Evolutionary conservation across 2,113 vertebrate genomes (phyloP), one percentile per base, ranked within the genome.

Genomic region (Cottus gobio): DNA sequence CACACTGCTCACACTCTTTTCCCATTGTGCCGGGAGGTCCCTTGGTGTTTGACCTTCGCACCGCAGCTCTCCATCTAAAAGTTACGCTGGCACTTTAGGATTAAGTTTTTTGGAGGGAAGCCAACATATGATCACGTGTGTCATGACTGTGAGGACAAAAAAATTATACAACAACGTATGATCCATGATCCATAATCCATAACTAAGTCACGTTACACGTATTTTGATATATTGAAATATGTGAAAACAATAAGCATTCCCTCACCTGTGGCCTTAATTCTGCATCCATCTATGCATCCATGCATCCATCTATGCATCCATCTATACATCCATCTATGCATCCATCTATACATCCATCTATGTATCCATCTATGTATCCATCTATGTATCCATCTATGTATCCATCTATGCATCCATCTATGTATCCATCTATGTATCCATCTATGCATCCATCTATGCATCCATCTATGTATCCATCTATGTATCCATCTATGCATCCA

Each of bases 1-100:
- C 22, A n/a, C 68, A 58, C 68, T 77, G 87, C 77, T 86, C 80
- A 80, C 74, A 84, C 63, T 77, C 52, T 84, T 74, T 80, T 69
- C 71, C 64, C 61, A 44, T 81, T 75, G 69, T 85, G 76, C 34
- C 7, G 20, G 31, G 11, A 36, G 57, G 57, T 85, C 77, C 63
- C 66, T 75, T 69, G 79, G 63, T 71, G 68, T 77, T 81, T 78
- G 85, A 90, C 90, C 90, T 89, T 90, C 81, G 85, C 65, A 65
- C 57, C 48, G 34, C 42, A 63, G 67, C 60, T 64, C 42, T 87
- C 56, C 48, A 20, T 83, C 61, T 46, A 62, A 72, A 81, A 76
- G 58, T 82, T 71, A 50, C 62, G 82, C 54, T 77, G 60, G 70
- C 70, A 58, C 72, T 58, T n/a, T 7, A 68, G 52, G 71, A 48